Evolutionary conservation across 2,113 vertebrate genomes (phyloP), one percentile per base, ranked within the genome.

Genomic region (Antechinus stuartii): DNA sequence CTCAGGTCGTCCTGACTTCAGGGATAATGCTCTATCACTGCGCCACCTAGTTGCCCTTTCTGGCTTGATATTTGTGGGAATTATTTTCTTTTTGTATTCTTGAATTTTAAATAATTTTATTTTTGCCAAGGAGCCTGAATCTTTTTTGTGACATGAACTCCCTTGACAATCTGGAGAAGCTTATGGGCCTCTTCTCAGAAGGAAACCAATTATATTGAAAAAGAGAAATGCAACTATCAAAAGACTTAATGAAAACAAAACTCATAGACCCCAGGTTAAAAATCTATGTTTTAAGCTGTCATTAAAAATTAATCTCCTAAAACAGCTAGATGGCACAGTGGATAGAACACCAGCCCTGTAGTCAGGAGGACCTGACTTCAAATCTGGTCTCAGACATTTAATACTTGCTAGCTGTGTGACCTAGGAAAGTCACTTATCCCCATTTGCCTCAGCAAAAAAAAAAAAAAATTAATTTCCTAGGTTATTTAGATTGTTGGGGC

Each of bases 91-190:
- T 42, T 94, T 54, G 24, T 25, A 9, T 92, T 56, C 61, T 90
- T 84, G 57, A 92, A 55, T 91, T 46, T 89, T 22, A 92, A 8
- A 91, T 96, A 35, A 57, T 53, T 91, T 57, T 68, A 0, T 68
- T 11, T 30, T 35, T 35, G 11, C 57, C 8, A 56, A 24, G 24
- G 23, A 56, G 8, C 10, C 27, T 61, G 27, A 61, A 30, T 9
- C 26, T 68, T 35, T 61, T 61, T 61, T 27, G 57, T 30, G 57
- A 30, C 57, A 30, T 61, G 57, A 27, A 61, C 11, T 10, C 61
- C 35, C 35, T 76, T 76, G 12, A 14, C 30, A n/a, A 76, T 76
- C 5, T 76, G 35, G 61, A n/a, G 30, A 76, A 76, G 16, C 30
- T 14, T n/a, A 19, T 16, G 35, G 35, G 16, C 30, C 30, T 76